Evolutionary conservation across 92 coral and sea anemone species (phyloP).

Genomic region (Zoanthus gigantus): DNA sequence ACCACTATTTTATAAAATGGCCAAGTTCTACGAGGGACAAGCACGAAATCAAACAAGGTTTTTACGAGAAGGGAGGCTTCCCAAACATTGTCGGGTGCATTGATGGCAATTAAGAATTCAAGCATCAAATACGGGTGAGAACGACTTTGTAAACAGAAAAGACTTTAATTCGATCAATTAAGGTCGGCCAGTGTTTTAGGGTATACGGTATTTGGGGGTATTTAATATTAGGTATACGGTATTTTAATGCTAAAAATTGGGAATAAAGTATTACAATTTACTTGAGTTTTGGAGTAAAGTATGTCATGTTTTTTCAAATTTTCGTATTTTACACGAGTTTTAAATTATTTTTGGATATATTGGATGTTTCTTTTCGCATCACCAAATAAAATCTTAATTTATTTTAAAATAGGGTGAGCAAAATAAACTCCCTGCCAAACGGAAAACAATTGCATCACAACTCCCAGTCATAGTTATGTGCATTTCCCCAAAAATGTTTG

Average conservation of each 20-base stretch:
- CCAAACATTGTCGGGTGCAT: background rate
- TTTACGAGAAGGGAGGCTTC: background rate
- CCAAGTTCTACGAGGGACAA: background rate
- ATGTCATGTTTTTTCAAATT: background rate
- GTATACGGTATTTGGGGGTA: too few relatives aligned
- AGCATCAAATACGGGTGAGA: background rate
- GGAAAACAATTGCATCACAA: background rate
- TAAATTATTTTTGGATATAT: background rate
- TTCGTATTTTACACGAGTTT: background rate
- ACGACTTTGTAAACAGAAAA: background rate
- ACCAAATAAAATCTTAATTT: background rate
- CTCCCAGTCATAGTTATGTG: background rate
- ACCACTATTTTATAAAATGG: background rate
- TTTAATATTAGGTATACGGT: background rate
- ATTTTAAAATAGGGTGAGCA: background rate
- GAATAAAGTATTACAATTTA: background rate
- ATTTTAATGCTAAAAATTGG: background rate
- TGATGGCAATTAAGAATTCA: background rate
- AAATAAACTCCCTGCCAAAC: background rate
- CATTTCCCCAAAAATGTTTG: background rate
- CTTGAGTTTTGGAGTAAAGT: background rate
- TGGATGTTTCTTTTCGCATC: background rate
- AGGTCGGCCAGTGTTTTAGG: too few relatives aligned
- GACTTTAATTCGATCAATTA: background rate
- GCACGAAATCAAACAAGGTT: slow-evolving; percentile 1